Evolutionary conservation across 2,797 vertebrate species (phyloP).

Genomic region (Phyllotis vaccarum): DNA sequence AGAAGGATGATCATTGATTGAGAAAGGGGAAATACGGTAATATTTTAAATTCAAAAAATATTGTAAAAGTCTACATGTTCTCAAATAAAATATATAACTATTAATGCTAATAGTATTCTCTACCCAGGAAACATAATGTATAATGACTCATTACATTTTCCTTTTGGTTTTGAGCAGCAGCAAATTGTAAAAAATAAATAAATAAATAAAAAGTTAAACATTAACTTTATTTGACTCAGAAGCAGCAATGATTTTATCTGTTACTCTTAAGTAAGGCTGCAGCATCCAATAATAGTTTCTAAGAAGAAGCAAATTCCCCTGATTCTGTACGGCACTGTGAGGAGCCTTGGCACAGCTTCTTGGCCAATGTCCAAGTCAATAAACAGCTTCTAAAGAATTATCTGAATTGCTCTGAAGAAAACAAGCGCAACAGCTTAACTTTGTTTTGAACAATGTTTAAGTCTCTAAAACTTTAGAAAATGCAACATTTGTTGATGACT

Average conservation of each 20-base stretch:
- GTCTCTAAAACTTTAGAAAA: slow-evolving; percentile 29
- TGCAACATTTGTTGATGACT: neutral
- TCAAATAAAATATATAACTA: neutral
- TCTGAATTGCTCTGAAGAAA: slow-evolving; percentile 34
- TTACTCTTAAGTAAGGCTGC: neutral
- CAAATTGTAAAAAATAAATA: too few species aligned
- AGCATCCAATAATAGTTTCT: neutral
- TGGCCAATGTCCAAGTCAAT: slow-evolving; percentile 33
- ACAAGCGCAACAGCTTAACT: neutral
- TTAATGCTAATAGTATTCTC: neutral
- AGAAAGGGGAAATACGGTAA: neutral
- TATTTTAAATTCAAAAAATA: neutral
- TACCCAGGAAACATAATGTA: neutral
- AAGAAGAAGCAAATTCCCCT: slow-evolving; percentile 37
- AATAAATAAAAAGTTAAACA: neutral
- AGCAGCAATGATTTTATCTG: neutral
- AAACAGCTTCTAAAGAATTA: slow-evolving; percentile 42
- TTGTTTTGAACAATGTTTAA: slow-evolving; percentile 36
- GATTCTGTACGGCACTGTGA: neutral
- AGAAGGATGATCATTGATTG: neutral
- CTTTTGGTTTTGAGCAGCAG: neutral
- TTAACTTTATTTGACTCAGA: slow-evolving; percentile 40
- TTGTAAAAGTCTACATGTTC: neutral
- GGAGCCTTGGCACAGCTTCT: neutral
- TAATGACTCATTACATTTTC: neutral